Conservation (phyloP, 2,888 invertebrate species). For the Aleiodes testaceus region DNA sequence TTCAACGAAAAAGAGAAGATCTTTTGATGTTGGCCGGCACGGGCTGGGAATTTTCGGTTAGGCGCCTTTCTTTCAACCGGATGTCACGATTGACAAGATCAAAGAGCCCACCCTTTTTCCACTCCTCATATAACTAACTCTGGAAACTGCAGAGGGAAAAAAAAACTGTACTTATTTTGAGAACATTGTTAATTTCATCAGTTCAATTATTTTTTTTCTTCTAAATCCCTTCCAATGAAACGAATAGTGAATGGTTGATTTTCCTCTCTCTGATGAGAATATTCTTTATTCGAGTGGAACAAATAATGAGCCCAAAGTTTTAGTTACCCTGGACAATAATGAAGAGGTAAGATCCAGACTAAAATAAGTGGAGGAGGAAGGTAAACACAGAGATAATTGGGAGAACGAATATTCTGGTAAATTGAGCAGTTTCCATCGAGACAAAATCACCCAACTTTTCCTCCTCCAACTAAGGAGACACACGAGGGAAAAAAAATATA, state of each 20-base stretch:
- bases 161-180: neutral
- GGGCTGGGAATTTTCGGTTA: constrained; percentile 45
- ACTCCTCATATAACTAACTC: constrained; percentile 1
- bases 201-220: no score
- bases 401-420: constrained; percentile 64
- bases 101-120: constrained; percentile 43
- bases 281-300: no score
- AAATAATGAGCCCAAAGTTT: neutral
- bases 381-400: constrained; percentile 30
- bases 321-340: constrained; percentile 27
- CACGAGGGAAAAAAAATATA: constrained; percentile 29
- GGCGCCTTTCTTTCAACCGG: constrained; percentile 47
- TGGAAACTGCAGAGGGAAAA: constrained; percentile 7
- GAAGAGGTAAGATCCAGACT: constrained; percentile 23
- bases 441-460: constrained; percentile 58
- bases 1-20: constrained; percentile 8
- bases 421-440: constrained; percentile 62
- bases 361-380: neutral
- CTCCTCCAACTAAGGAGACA: constrained; percentile 22
- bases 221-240: no score
- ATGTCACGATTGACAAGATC: constrained; percentile 54
- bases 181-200: no score
- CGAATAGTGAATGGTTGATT: no score
- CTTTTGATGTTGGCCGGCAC: constrained; percentile 51
- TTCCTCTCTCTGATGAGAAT: no score